These are phyloP conservation scores for Misgurnus anguillicaudatus DNA, from an alignment of 2,113 vertebrate species.

Conservation along the genomic window DNA sequence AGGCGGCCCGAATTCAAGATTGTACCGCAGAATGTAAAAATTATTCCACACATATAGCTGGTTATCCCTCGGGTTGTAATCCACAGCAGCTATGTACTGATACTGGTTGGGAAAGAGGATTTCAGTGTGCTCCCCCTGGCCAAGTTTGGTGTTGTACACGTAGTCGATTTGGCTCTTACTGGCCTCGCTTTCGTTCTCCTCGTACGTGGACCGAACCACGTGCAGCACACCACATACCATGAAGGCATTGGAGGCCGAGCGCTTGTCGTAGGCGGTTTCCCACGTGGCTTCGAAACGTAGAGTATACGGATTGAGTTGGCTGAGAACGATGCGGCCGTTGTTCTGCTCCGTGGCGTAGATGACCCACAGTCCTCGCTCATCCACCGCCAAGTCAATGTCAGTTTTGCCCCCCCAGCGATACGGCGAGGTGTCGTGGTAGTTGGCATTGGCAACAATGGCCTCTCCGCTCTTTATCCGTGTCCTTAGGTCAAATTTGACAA, in stretches of 20 bases:
- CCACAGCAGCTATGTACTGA: conserved; percentile 97
- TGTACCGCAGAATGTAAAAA: conserved; percentile 94
- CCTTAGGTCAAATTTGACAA: conserved; percentile 96
- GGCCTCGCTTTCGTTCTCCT: conserved; percentile 93
- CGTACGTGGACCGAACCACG: conserved; percentile 93
- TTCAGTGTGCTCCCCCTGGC: conserved; percentile 86
- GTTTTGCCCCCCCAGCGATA: conserved; percentile 98
- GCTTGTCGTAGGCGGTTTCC: conserved; percentile 94
- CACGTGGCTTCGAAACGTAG: conserved; percentile 95
- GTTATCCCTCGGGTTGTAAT: conserved; percentile 98
- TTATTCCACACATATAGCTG: conserved; percentile 99
- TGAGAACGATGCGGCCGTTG: conserved; percentile 95
- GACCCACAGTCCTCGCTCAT: conserved; percentile 96
- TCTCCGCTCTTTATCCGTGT: conserved; percentile 98
- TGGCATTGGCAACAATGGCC: conserved; percentile 97
- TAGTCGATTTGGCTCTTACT: conserved; percentile 93
- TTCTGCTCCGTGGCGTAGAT: conserved; percentile 98
- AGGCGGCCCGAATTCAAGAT: conserved; percentile 93
- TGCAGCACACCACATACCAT: conserved; percentile 97
- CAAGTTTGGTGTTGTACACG: conserved; percentile 91
- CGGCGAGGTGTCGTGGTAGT: conserved; percentile 97
- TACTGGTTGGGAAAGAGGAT: conserved; percentile 96
- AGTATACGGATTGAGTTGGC: conserved; percentile 96
- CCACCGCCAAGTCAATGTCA: conserved; percentile 95
- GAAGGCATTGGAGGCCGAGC: conserved; percentile 95